Conservation (phyloP, 2,797 vertebrate genomes). For the Thalassophryne amazonica region DNA sequence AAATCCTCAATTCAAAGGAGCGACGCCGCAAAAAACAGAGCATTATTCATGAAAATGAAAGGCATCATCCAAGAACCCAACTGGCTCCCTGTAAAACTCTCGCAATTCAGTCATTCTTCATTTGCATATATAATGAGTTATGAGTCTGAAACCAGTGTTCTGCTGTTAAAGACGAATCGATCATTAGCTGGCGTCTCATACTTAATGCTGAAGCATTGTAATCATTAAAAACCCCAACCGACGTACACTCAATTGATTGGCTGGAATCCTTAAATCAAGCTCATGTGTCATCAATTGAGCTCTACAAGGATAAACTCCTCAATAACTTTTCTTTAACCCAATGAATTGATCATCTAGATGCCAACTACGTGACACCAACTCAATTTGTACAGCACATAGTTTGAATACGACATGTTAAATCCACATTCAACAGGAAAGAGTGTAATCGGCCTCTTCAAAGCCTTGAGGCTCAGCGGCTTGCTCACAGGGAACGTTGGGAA, state of each 20-base stretch:
- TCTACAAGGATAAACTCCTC: slow-evolving; percentile 41
- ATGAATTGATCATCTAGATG: not conserved
- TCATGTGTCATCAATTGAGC: slow-evolving; percentile 36
- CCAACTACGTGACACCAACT: no score
- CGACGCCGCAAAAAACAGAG: slow-evolving; percentile 27
- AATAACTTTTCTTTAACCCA: slow-evolving; percentile 31
- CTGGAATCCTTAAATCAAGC: slow-evolving; percentile 34
- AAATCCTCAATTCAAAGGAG: slow-evolving; percentile 61
- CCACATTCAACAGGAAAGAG: not conserved
- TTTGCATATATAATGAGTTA: not conserved
- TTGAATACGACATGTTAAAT: no score
- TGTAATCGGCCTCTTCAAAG: not conserved
- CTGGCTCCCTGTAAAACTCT: not conserved
- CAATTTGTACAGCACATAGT: no score
- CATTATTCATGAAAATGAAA: slow-evolving; percentile 32
- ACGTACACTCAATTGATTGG: slow-evolving; percentile 46
- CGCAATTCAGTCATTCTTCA: not conserved
- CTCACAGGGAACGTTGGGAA: not conserved
- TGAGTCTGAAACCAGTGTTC: not conserved
- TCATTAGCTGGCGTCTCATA: slow-evolving; percentile 13
- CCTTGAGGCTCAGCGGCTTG: not conserved
- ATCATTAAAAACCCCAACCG: slow-evolving; percentile 19
- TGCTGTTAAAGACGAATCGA: slow-evolving; percentile 18
- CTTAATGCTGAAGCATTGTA: slow-evolving; percentile 22
- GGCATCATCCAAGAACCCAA: slow-evolving; percentile 2